Conservation (phyloP, 2,113 vertebrate genomes). For the Orcinus orca region DNA sequence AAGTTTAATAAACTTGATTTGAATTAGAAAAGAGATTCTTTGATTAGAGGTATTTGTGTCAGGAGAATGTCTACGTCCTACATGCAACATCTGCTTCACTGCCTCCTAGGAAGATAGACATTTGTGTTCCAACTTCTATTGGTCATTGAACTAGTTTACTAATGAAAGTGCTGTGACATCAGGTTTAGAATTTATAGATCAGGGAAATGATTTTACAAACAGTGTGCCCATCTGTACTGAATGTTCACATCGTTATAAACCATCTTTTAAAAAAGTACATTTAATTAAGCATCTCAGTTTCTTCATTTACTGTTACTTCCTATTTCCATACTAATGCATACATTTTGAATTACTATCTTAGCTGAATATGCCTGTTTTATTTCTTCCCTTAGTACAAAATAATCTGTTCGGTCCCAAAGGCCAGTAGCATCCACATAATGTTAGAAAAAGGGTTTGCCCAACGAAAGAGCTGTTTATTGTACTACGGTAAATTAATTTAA, state of each 20-base stretch:
- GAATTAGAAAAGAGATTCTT: conserved; percentile 50
- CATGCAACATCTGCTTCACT: background rate
- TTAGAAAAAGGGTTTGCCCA: background rate
- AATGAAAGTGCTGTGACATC: background rate
- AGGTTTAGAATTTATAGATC: background rate
- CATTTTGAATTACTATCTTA: conserved; percentile 36
- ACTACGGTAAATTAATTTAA: background rate
- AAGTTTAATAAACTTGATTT: conserved; percentile 46
- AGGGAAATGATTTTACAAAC: conserved; percentile 11
- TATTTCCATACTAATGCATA: background rate
- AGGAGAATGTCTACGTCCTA: background rate
- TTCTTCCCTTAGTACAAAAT: background rate
- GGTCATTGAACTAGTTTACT: conserved; percentile 21
- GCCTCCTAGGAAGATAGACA: background rate
- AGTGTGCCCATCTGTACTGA: background rate
- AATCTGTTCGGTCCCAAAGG: background rate
- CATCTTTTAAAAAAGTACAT: background rate
- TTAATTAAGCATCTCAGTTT: background rate
- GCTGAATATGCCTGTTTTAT: background rate
- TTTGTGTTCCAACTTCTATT: conserved; percentile 9
- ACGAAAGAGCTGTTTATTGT: background rate
- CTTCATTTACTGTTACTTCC: background rate
- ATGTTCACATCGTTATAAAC: conserved; percentile 3
- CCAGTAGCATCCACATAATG: background rate
- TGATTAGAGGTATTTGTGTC: background rate